Conservation (phyloP, 2,113 vertebrate genomes). For the Salvator merianae region DNA sequence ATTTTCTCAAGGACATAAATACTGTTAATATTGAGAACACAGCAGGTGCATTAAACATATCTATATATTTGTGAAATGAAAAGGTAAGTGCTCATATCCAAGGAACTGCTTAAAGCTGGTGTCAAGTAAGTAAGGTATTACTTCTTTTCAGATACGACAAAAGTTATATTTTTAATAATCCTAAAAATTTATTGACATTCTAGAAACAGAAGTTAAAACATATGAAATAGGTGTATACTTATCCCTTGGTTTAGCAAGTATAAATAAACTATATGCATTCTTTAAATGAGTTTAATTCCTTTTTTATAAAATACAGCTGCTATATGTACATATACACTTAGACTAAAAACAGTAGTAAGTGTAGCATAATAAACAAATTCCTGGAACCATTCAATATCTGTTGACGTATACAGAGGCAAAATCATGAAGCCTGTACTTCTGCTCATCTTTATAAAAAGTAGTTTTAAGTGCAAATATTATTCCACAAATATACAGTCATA, state of each 20-base stretch:
- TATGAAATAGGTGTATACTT: slow-evolving; percentile 14
- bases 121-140: background rate
- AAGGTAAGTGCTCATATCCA: background rate
- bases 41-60: background rate
- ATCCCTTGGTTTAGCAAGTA: slow-evolving; percentile 49
- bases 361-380: slow-evolving; percentile 56
- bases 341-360: slow-evolving; percentile 62
- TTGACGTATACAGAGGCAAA: slow-evolving; percentile 48
- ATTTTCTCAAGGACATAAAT: background rate
- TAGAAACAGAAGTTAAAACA: slow-evolving; percentile 27
- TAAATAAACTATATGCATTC: slow-evolving; percentile 59
- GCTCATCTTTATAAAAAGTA: slow-evolving; percentile 50
- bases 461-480: slow-evolving; percentile 44
- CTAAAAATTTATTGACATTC: slow-evolving; percentile 41
- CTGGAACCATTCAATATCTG: slow-evolving; percentile 45
- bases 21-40: background rate
- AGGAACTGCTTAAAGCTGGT: background rate
- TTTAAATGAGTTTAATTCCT: slow-evolving; percentile 67
- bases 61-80: too few species aligned
- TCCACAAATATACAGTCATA: slow-evolving; percentile 43
- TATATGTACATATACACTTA: slow-evolving; percentile 65
- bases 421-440: slow-evolving; percentile 53
- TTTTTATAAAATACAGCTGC: slow-evolving; percentile 65
- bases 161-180: background rate
- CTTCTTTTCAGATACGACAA: background rate